These are phyloP conservation scores for Pterois miles DNA, from an alignment of 2,797 vertebrate genomes.

Conservation along the genomic window DNA sequence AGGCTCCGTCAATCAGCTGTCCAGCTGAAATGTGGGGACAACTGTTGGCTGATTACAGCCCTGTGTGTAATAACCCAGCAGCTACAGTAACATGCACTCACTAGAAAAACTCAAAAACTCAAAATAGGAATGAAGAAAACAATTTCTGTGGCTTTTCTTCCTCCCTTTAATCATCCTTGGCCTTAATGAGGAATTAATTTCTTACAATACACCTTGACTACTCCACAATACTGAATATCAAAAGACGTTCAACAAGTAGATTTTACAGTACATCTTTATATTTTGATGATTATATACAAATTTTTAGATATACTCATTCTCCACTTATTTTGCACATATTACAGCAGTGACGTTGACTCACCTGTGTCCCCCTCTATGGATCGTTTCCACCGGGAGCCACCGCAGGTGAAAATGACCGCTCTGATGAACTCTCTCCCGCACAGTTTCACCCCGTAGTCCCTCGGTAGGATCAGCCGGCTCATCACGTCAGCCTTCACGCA, in stretches of 20 bases:
- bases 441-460: conserved; percentile 86
- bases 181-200: background rate
- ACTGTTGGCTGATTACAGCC: background rate
- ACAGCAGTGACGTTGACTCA: conserved; percentile 34
- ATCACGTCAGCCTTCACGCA: conserved; percentile 57
- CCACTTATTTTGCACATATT: background rate
- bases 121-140: background rate
- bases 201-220: background rate
- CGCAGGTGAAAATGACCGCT: conserved; percentile 91
- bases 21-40: background rate
- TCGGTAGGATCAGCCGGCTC: conserved; percentile 62
- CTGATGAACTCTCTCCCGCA: conserved; percentile 92
- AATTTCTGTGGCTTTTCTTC: background rate
- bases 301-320: background rate
- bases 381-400: conserved; percentile 88
- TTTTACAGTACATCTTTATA: background rate
- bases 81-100: background rate
- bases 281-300: background rate
- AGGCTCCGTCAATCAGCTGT: background rate
- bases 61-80: background rate
- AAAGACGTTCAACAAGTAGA: background rate
- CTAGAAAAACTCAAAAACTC: no score
- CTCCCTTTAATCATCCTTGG: background rate
- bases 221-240: background rate
- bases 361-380: conserved; percentile 53